Conservation (phyloP, 2,113 vertebrate species). For the Microcebus jonahi region DNA sequence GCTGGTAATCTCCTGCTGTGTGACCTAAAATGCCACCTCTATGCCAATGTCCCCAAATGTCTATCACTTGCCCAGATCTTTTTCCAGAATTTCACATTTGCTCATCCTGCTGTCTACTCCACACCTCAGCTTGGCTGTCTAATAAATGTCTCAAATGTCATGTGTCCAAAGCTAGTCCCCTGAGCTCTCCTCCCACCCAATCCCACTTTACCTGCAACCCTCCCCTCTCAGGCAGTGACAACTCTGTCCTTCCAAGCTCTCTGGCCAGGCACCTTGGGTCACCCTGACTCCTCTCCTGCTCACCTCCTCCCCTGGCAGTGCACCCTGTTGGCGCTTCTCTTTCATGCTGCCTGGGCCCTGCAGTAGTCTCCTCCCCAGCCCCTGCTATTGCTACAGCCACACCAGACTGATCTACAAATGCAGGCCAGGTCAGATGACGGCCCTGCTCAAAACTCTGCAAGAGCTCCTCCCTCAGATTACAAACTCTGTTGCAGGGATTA, state of each 20-base stretch:
- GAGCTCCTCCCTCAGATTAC: neutral
- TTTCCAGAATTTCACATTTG: neutral
- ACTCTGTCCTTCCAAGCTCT: too few species aligned
- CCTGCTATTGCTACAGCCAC: neutral
- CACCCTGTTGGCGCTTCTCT: neutral
- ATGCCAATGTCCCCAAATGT: accelerated
- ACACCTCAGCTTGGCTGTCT: neutral
- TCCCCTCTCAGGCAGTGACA: accelerated
- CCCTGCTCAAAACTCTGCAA: neutral
- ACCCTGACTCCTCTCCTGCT: too few species aligned
- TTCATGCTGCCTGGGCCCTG: neutral
- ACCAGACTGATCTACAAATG: neutral
- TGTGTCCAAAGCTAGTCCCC: neutral
- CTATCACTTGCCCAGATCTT: accelerated
- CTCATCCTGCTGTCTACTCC: neutral
- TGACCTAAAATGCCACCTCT: neutral
- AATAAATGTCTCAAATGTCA: neutral
- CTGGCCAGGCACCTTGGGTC: neutral
- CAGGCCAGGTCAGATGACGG: neutral
- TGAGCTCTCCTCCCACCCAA: neutral
- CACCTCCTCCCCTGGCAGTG: neutral
- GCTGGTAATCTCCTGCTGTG: neutral
- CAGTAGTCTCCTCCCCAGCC: accelerated
- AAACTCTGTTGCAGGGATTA: neutral
- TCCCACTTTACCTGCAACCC: neutral